Percentiles rank a stretch among this genome's conserved stretches.
Conservation (phyloP, 2,113 vertebrate genomes). For the Corydoras maculifer region DNA sequence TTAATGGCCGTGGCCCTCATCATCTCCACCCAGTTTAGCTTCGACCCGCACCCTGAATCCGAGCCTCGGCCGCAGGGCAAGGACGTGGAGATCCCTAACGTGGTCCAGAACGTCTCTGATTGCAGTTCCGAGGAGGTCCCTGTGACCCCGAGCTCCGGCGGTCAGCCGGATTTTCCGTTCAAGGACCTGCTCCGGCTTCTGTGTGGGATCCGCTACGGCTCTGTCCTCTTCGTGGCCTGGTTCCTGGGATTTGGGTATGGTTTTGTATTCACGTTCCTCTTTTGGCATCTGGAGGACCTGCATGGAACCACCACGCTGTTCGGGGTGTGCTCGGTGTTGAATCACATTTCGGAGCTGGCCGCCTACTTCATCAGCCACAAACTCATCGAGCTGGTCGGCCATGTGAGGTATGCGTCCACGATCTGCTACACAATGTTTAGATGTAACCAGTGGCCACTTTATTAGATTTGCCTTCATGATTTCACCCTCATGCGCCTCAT, state of each 20-base stretch:
- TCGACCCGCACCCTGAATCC: slow-evolving; percentile 59
- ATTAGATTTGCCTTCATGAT: too few relatives aligned
- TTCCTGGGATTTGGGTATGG: slow-evolving; percentile 98
- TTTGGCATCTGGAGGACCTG: slow-evolving; percentile 94
- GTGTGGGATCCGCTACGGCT: slow-evolving; percentile 87
- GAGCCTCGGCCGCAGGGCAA: slow-evolving; percentile 48
- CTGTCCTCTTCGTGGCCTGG: slow-evolving; percentile 93
- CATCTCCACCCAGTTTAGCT: slow-evolving; percentile 89
- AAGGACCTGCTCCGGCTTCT: slow-evolving; percentile 80
- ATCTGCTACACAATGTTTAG: too few relatives aligned
- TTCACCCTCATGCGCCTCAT: too few relatives aligned
- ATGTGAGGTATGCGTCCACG: slow-evolving; percentile 77
- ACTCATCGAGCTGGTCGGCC: slow-evolving; percentile 93
- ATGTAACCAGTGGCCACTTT: too few relatives aligned
- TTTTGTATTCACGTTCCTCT: slow-evolving; percentile 96
- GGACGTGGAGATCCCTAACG: slow-evolving; percentile 60
- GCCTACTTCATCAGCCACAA: slow-evolving; percentile 98
- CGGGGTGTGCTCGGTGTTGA: slow-evolving; percentile 89
- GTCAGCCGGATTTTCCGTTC: slow-evolving; percentile 67
- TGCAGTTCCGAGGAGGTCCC: slow-evolving; percentile 52
- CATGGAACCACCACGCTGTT: slow-evolving; percentile 91
- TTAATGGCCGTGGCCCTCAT: slow-evolving; percentile 84
- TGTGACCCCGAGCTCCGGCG: slow-evolving; percentile 16
- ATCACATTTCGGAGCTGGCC: slow-evolving; percentile 86
- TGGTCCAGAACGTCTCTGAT: slow-evolving; percentile 55